Conservation (phyloP, 2,797 vertebrate genomes). For the Delichon dasypus region DNA sequence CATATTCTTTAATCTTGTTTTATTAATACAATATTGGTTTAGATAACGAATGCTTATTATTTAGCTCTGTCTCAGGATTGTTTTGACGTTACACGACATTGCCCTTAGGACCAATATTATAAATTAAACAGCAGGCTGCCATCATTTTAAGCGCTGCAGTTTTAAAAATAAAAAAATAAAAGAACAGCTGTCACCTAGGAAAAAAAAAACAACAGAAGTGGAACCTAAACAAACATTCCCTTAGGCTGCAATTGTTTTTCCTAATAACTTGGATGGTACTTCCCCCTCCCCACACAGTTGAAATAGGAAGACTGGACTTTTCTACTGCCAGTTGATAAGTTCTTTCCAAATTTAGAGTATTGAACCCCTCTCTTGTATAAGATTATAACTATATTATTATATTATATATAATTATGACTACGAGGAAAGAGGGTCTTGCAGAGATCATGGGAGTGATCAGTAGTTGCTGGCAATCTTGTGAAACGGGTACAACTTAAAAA, state of each 20-base stretch:
- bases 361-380: neutral
- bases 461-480: neutral
- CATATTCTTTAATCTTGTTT: neutral
- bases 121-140: constrained; percentile 49
- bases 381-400: neutral
- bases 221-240: constrained; percentile 30
- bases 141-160: constrained; percentile 20
- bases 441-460: neutral
- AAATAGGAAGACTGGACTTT: neutral
- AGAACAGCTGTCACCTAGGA: constrained; percentile 22
- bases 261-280: neutral
- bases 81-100: neutral
- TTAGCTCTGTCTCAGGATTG: constrained; percentile 13
- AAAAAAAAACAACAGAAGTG: neutral
- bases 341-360: neutral
- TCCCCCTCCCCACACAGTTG: neutral
- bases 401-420: neutral
- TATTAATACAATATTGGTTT: constrained; percentile 15
- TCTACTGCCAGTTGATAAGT: neutral
- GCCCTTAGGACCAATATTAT: constrained; percentile 50
- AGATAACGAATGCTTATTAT: constrained; percentile 1
- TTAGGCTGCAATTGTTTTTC: constrained; percentile 33
- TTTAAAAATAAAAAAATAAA: neutral
- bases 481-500: neutral
- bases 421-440: neutral